A percentile compares a stretch with the other conserved stretches of the same genome.
These are phyloP conservation scores for Drosophila bunnanda DNA, from an alignment of 2,888 invertebrate genomes.

Conservation along the genomic window DNA sequence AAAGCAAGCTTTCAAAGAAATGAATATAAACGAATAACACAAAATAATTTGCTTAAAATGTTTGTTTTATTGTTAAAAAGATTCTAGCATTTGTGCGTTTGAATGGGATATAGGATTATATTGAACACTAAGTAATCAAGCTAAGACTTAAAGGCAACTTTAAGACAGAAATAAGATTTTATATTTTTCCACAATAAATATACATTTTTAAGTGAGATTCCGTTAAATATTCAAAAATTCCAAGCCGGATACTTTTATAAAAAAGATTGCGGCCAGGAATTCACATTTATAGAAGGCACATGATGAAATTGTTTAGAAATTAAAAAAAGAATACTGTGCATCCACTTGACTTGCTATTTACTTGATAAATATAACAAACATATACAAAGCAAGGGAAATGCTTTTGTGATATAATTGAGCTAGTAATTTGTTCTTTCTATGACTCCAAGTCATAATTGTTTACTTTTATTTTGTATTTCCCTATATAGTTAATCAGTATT, in stretches of 20 bases:
- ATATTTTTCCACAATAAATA: neutral
- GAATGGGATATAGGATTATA: too few species aligned
- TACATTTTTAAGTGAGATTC: constrained; percentile 8
- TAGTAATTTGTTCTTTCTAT: constrained; percentile 22
- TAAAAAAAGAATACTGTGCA: constrained; percentile 7
- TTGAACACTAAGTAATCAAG: neutral
- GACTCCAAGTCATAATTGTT: constrained; percentile 66
- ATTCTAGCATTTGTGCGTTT: too few species aligned
- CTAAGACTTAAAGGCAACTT: neutral
- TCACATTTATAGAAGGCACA: neutral
- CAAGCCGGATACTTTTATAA: too few species aligned
- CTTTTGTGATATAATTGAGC: constrained; percentile 10
- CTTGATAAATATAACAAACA: constrained; percentile 38
- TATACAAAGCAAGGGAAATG: constrained; percentile 1
- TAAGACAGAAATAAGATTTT: neutral
- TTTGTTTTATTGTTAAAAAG: too few species aligned
- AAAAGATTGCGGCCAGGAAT: constrained; percentile 12
- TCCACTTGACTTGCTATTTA: constrained; percentile 35
- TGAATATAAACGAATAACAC: neutral
- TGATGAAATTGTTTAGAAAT: constrained; percentile 12
- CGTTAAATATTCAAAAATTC: constrained; percentile 1
- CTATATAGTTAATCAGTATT: constrained; percentile 29
- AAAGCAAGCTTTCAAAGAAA: neutral
- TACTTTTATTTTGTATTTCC: constrained; percentile 49
- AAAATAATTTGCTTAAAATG: neutral